Evolutionary conservation across 2,888 invertebrate species (phyloP), one percentile per base, ranked within the genome.

Genomic region (Lepidonotus clava): DNA sequence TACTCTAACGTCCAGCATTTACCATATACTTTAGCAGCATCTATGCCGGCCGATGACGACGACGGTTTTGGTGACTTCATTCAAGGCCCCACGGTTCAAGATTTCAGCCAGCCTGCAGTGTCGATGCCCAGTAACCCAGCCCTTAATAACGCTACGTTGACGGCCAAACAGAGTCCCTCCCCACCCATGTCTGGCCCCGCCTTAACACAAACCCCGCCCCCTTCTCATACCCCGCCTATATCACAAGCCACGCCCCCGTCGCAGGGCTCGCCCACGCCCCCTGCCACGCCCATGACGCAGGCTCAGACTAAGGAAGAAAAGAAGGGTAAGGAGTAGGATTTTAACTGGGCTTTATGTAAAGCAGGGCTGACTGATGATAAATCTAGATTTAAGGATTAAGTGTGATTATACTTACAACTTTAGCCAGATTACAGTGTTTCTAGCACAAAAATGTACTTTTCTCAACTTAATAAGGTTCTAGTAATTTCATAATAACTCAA

Each of bases 11-110:
- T n/a, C n/a, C n/a, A n/a, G n/a, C n/a, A n/a, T n/a, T n/a, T n/a
- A n/a, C 24, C 41, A 40, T 36, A 24, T 80, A 34, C 34, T 53
- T 6, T 85, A 24, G 14, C 46, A 80, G 80, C 80, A 2, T 51
- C 88, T 34, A 21, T 36, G 0, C 38, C 28, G 21, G 18, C 66
- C 8, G 71, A 71, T 21, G 85, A 85, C n/a, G 89, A 87, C 34
- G 89, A 87, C 46, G 87, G 89, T 11, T 92, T 93, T 90, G 91
- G 90, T 21, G 90, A 93, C 85, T 93, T 93, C 87, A 92, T 87
- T 28, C 24, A 40, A 1, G 85, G 87, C 36, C 87, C 88, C 8
- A 38, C 77, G 14, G 53, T n/a, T 2, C 32, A 38, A 36, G 41
- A 61, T 24, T 66, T 66, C n/a, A 56, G 56, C 83, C 41, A 83